Conservation (phyloP, 2,797 vertebrate genomes). For the Gallirallus australis region DNA sequence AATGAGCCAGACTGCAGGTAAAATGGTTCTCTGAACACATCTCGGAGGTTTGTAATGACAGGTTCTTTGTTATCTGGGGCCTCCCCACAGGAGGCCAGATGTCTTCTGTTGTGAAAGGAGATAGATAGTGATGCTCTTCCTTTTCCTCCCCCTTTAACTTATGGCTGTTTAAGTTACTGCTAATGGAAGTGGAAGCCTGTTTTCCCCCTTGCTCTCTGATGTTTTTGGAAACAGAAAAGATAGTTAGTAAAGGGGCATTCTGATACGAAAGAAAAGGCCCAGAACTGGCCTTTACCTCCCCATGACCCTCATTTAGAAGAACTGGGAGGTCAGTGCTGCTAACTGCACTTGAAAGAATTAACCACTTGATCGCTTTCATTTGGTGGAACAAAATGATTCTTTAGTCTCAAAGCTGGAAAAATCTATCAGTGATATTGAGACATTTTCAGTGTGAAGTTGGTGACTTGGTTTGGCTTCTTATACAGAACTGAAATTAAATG, state of each 20-base stretch:
- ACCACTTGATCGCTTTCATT: constrained; percentile 42
- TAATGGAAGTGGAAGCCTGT: constrained; percentile 66
- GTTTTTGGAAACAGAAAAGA: constrained; percentile 54
- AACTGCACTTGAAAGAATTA: constrained; percentile 66
- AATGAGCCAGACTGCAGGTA: constrained; percentile 66
- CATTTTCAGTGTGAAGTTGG: not conserved
- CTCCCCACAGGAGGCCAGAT: constrained; percentile 55
- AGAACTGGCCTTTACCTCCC: constrained; percentile 56
- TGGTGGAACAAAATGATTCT: not conserved
- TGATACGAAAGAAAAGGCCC: constrained; percentile 48
- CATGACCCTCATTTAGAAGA: constrained; percentile 53
- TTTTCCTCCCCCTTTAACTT: constrained; percentile 70
- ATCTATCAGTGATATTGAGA: not conserved
- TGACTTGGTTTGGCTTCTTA: not conserved
- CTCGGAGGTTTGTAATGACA: constrained; percentile 34
- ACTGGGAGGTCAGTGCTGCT: constrained; percentile 34
- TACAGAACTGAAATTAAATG: not conserved
- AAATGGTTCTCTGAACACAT: constrained; percentile 59
- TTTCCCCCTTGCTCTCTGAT: constrained; percentile 49
- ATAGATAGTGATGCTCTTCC: constrained; percentile 60
- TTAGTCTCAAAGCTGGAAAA: constrained; percentile 12
- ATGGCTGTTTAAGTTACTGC: constrained; percentile 71
- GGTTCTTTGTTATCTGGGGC: constrained; percentile 70
- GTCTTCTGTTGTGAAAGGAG: constrained; percentile 63
- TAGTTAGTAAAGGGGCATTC: constrained; percentile 11